These are phyloP conservation scores for Hexactinellida sp. DNA, from an alignment of 37 sponge, comb jelly and placozoan species.

Conservation along the genomic window DNA sequence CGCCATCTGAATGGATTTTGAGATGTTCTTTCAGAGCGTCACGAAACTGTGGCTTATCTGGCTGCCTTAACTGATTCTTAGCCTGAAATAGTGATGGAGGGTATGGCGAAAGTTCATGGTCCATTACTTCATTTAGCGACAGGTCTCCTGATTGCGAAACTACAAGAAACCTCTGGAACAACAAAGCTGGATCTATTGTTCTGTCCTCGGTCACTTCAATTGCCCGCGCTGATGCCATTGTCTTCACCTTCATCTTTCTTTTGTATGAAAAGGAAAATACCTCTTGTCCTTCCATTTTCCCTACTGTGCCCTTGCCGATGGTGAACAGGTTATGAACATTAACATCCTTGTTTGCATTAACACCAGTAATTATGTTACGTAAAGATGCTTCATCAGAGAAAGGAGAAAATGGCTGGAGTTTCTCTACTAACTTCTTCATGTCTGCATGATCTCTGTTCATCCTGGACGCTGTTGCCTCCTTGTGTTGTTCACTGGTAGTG, in stretches of 20 bases:
- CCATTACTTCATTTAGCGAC: not conserved
- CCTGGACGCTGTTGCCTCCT: too few species aligned
- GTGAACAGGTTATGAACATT: not conserved
- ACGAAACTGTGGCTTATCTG: constrained; percentile 18
- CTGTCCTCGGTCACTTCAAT: not conserved
- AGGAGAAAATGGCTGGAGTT: too few species aligned
- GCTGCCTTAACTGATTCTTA: constrained; percentile 17
- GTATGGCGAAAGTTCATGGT: constrained; percentile 19
- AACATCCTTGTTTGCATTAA: too few species aligned
- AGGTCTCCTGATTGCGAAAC: constrained; percentile 22
- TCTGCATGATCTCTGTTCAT: too few species aligned
- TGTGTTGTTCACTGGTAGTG: too few species aligned
- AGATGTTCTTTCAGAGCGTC: not conserved
- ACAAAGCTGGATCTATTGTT: constrained; percentile 20
- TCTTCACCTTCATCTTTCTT: constrained; percentile 1
- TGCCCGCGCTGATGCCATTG: not conserved
- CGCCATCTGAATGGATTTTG: not conserved
- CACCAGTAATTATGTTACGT: too few species aligned
- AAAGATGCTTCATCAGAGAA: too few species aligned
- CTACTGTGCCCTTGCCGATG: not conserved
- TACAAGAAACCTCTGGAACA: constrained; percentile 28
- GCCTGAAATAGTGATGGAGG: constrained; percentile 29
- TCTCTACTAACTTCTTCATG: too few species aligned
- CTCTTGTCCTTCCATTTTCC: not conserved
- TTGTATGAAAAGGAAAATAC: not conserved